These are phyloP conservation scores for Andrena fulva DNA, from an alignment of 2,888 invertebrate species.

Conservation along the genomic window DNA sequence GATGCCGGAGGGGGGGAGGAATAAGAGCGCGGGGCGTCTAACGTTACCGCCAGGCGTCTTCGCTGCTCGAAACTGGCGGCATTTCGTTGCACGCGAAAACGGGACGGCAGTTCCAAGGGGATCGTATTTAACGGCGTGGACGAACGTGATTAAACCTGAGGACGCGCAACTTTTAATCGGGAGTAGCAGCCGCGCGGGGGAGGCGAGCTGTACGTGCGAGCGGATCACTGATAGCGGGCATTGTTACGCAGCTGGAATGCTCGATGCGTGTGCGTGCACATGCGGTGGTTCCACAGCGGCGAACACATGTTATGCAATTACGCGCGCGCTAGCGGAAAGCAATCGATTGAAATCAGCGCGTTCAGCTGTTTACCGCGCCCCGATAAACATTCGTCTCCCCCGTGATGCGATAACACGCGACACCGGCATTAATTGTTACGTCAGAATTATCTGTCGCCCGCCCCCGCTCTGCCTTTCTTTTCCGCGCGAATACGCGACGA, in stretches of 20 bases:
- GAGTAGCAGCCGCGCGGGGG: background rate
- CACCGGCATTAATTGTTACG: slow-evolving; percentile 12
- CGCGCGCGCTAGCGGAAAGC: background rate
- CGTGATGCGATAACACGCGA: slow-evolving; percentile 6
- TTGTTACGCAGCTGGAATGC: slow-evolving; percentile 8
- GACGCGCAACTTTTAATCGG: slow-evolving; percentile 33
- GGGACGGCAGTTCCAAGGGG: background rate
- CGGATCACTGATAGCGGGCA: slow-evolving; percentile 11
- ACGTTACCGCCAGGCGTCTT: no score
- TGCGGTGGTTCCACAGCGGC: background rate
- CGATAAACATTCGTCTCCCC: slow-evolving; percentile 3
- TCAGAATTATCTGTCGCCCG: slow-evolving; percentile 2
- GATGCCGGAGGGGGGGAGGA: slow-evolving; percentile 26
- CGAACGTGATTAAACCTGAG: slow-evolving; percentile 32
- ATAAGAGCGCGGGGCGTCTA: no score
- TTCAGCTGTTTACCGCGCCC: slow-evolving; percentile 1
- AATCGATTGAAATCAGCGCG: slow-evolving; percentile 19
- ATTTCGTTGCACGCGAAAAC: background rate
- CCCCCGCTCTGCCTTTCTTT: background rate
- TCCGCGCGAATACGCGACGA: background rate
- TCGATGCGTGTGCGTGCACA: background rate
- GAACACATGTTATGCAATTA: background rate
- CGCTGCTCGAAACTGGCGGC: no score
- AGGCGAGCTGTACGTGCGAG: background rate
- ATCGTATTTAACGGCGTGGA: slow-evolving; percentile 8